phyloP scores from a whole-genome alignment of 92 coral and sea anemone species.

The Parazoanthus atlanticus region DNA sequence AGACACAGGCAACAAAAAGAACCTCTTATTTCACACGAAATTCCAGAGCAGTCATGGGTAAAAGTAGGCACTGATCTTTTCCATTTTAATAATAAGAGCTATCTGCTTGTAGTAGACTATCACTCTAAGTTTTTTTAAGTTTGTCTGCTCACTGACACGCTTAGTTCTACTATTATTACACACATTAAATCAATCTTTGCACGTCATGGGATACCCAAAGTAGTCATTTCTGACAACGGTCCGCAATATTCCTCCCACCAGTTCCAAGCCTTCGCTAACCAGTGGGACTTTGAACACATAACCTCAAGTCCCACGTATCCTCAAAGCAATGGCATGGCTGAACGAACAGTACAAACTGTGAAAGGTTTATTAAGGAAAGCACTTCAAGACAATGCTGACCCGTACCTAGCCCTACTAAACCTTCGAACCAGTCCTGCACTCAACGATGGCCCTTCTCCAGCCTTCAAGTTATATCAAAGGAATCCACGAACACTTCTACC shows the following conservation, averaged over 20 bases:
- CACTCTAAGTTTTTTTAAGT: not conserved
- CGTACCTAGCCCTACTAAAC: no score
- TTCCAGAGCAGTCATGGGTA: not conserved
- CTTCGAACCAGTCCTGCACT: no score
- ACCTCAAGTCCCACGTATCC: constrained; percentile 3
- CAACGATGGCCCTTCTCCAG: no score
- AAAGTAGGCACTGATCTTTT: constrained; percentile 17
- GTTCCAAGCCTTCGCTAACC: not conserved
- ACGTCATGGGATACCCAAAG: constrained; percentile 21
- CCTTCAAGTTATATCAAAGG: no score
- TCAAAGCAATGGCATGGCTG: not conserved
- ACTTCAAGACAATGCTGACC: not conserved
- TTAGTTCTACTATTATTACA: constrained; percentile 7
- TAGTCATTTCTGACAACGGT: constrained; percentile 1
- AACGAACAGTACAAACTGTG: not conserved
- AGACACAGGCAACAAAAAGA: constrained; percentile 15
- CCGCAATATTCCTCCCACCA: constrained; percentile 7
- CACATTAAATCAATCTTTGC: constrained; percentile 12
- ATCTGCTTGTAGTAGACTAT: not conserved
- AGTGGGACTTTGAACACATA: not conserved
- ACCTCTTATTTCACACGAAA: not conserved
- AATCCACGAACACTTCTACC: no score
- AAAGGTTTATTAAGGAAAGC: not conserved
- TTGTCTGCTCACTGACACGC: constrained; percentile 4
- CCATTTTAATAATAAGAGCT: not conserved